Evolutionary conservation across 2,113 vertebrate genomes (phyloP).

Genomic region (Fulica atra): DNA sequence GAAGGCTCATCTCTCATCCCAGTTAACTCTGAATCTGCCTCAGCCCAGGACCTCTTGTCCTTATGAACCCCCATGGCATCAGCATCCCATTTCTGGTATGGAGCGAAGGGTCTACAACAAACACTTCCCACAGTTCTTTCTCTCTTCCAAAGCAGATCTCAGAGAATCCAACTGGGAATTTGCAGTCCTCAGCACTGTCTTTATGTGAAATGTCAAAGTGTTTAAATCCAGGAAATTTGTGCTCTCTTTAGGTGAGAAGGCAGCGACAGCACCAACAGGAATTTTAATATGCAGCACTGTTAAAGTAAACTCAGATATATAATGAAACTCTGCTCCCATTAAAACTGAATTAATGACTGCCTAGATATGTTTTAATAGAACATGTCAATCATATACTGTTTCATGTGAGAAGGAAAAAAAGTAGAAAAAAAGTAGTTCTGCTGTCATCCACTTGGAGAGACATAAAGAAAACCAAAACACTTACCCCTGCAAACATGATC

Average conservation of each 20-base stretch:
- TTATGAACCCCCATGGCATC: background rate
- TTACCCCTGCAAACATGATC: background rate
- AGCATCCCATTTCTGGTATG: background rate
- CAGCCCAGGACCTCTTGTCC: background rate
- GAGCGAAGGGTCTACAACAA: background rate
- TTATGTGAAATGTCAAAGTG: constrained; percentile 30
- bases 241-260: background rate
- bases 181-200: background rate
- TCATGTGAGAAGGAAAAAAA: background rate
- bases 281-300: constrained; percentile 39
- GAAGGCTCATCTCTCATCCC: background rate
- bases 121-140: background rate
- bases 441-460: background rate
- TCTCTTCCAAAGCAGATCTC: background rate
- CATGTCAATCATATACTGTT: background rate
- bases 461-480: background rate
- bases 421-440: background rate
- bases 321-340: constrained; percentile 22
- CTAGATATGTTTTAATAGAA: background rate
- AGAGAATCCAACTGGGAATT: constrained; percentile 1
- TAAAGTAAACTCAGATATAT: constrained; percentile 26
- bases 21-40: background rate
- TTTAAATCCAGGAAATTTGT: constrained; percentile 5
- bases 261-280: background rate
- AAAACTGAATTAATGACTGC: constrained; percentile 20